phyloP scores from a whole-genome alignment of 2,797 vertebrate genomes.

The Novumbra hubbsi region DNA sequence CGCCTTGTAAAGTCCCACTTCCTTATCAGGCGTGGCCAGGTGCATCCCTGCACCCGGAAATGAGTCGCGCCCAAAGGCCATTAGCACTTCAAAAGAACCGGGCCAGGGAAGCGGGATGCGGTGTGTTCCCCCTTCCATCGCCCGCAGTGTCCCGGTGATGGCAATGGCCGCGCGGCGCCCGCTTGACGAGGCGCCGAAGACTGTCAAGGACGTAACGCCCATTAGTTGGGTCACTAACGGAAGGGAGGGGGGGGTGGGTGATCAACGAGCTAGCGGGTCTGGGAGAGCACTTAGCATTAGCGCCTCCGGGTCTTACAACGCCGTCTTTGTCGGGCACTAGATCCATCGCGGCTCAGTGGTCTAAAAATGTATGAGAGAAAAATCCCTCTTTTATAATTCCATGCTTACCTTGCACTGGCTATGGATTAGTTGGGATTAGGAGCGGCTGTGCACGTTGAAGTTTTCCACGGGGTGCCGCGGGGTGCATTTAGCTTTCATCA shows the following conservation, averaged over 20 bases:
- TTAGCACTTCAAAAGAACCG: conserved; percentile 70
- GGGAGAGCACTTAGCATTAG: conserved; percentile 43
- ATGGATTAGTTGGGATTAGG: conserved; percentile 55
- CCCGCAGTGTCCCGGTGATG: conserved; percentile 45
- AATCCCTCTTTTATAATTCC: conserved; percentile 48
- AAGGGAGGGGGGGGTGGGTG: conserved; percentile 32
- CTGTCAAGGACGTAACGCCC: conserved; percentile 60
- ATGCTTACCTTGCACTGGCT: conserved; percentile 54
- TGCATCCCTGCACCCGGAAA: conserved; percentile 66
- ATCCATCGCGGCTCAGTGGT: not conserved
- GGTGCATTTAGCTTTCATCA: not conserved
- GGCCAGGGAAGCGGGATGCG: conserved; percentile 43
- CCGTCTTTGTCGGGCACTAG: conserved; percentile 35
- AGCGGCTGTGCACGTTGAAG: conserved; percentile 53
- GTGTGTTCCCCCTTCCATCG: conserved; percentile 52
- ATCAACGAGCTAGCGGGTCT: conserved; percentile 30
- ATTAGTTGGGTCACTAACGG: conserved; percentile 52
- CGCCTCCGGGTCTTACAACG: conserved; percentile 37
- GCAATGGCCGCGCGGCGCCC: conserved; percentile 26
- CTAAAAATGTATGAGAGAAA: conserved; percentile 49
- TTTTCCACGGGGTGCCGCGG: conserved; percentile 36
- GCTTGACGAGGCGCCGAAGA: conserved; percentile 43
- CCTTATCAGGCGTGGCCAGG: conserved; percentile 66
- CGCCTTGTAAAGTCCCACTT: conserved; percentile 50
- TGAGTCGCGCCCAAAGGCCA: conserved; percentile 70